phyloP scores from a whole-genome alignment of 1,140 invertebrate species.

The Leptinotarsa lineolata region DNA sequence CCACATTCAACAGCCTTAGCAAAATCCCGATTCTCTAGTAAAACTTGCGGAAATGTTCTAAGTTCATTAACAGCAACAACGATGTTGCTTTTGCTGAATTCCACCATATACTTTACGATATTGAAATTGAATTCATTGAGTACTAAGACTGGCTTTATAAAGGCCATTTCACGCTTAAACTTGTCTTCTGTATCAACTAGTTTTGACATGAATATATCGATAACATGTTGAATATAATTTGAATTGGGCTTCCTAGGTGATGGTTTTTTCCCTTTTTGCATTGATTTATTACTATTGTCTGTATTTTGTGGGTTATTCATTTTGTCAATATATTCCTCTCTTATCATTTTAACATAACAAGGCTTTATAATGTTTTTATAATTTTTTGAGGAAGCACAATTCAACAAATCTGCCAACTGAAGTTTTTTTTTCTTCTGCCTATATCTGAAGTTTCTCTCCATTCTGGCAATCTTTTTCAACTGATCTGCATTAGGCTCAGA shows the following conservation, averaged over 20 bases:
- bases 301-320: neutral
- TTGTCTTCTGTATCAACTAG: slow-evolving; percentile 14
- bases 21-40: slow-evolving; percentile 3
- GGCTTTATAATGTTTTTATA: slow-evolving; percentile 19
- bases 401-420: neutral
- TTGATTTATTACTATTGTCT: neutral
- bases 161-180: slow-evolving; percentile 24
- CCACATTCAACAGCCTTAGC: slow-evolving; percentile 9
- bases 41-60: neutral
- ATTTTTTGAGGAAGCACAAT: neutral
- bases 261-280: neutral
- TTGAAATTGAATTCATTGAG: slow-evolving; percentile 16
- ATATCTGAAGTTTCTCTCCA: neutral
- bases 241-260: neutral
- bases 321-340: neutral
- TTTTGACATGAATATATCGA: neutral
- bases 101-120: neutral
- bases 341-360: slow-evolving; percentile 24
- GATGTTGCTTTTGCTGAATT: slow-evolving; percentile 28
- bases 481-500: neutral
- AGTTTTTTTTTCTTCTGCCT: neutral
- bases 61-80: slow-evolving; percentile 16
- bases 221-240: neutral
- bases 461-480: neutral
- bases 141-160: slow-evolving; percentile 26